Evolutionary conservation across 2,888 invertebrate genomes (phyloP).

Genomic region (Drosophila neoperkinsi): DNA sequence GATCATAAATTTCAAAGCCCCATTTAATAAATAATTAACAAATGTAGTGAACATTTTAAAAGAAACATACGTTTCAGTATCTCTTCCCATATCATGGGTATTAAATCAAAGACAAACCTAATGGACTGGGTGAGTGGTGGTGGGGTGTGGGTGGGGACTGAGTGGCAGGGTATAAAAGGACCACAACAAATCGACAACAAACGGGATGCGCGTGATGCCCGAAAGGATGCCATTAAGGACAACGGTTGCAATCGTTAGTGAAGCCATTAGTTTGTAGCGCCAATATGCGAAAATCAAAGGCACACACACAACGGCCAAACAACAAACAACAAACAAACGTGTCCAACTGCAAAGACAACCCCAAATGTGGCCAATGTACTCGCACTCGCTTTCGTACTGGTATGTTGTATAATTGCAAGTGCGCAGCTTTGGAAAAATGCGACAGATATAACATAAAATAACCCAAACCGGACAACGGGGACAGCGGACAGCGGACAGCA

Average conservation of each 20-base stretch:
- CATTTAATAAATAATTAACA: slow-evolving; percentile 38
- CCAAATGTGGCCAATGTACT: slow-evolving; percentile 30
- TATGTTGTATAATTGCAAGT: slow-evolving; percentile 72
- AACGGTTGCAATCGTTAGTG: slow-evolving; percentile 78
- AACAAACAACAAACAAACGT: slow-evolving; percentile 13
- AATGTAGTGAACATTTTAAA: slow-evolving; percentile 25
- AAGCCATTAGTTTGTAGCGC: slow-evolving; percentile 74
- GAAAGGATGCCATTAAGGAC: slow-evolving; percentile 73
- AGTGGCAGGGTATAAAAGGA: slow-evolving; percentile 5
- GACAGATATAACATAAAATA: slow-evolving; percentile 75
- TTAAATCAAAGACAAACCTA: slow-evolving; percentile 34
- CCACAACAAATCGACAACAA: slow-evolving; percentile 53
- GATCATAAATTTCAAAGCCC: background rate
- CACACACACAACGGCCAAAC: slow-evolving; percentile 27
- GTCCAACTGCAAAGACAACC: slow-evolving; percentile 32
- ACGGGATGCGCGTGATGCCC: slow-evolving; percentile 68
- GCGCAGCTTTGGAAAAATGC: slow-evolving; percentile 63
- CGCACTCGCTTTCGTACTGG: slow-evolving; percentile 12
- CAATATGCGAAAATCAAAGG: slow-evolving; percentile 70
- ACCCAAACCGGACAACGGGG: slow-evolving; percentile 45
- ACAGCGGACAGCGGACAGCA: slow-evolving; percentile 20
- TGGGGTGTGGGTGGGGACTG: slow-evolving; percentile 1
- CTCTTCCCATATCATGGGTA: slow-evolving; percentile 37
- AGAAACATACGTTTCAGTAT: slow-evolving; percentile 19
- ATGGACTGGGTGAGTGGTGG: slow-evolving; percentile 2